A percentile compares a stretch with the other conserved stretches of the same genome.
Evolutionary conservation across 2,113 vertebrate genomes (phyloP).

Genomic region (Crotalus tigris): DNA sequence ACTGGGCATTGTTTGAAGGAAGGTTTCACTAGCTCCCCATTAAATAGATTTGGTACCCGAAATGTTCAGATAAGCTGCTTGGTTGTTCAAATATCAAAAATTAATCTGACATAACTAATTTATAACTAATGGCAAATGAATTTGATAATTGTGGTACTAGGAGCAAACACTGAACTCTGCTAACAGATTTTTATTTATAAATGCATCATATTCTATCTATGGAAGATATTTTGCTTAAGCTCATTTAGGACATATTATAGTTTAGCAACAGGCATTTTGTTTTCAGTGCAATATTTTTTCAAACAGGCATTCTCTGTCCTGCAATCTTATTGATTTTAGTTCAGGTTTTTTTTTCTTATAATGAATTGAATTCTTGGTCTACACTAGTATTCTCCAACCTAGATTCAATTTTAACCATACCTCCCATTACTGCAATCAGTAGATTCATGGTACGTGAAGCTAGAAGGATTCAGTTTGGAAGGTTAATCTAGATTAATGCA

Average conservation of each 20-base stretch:
- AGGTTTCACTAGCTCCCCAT: neutral
- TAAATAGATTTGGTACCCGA: neutral
- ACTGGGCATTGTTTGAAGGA: neutral
- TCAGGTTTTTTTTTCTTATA: neutral
- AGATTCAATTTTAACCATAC: neutral
- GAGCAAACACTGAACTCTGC: neutral
- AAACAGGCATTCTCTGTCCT: neutral
- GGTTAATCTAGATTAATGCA: conserved; percentile 12
- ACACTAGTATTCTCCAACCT: neutral
- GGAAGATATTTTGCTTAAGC: neutral
- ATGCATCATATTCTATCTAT: neutral
- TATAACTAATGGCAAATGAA: neutral
- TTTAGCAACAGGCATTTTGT: neutral
- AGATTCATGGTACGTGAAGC: neutral
- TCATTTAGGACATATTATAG: neutral
- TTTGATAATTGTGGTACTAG: neutral
- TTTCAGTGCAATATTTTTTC: neutral
- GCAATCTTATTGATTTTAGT: neutral
- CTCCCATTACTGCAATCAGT: neutral
- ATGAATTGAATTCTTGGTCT: neutral
- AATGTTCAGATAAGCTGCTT: neutral
- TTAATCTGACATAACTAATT: neutral
- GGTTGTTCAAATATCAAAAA: neutral
- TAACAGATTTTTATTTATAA: neutral
- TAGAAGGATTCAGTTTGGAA: neutral